Base-by-base conservation (phyloP, 2,888 invertebrate genomes). In the Eupeodes luniger region DNA sequence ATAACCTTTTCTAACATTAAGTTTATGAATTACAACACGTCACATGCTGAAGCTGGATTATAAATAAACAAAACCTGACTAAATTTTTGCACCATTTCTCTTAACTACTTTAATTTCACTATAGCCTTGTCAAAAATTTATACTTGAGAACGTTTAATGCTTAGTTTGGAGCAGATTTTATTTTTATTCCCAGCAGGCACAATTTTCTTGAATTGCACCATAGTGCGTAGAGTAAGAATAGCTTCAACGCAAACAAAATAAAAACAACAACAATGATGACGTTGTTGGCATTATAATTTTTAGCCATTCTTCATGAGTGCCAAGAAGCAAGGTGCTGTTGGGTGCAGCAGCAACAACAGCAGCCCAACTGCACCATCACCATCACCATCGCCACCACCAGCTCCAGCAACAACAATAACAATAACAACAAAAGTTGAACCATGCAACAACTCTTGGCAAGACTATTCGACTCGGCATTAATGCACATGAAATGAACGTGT, bases 391-490 rank as follows among this genome's bases (percentile, higher is more conserved):
- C 27, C 27, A 27, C 1, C 27, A n/a, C n/a, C n/a, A n/a, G n/a
- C n/a, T 19, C 19, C 19, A 19, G 19, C 19, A 19, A 19, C 19
- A 19, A 19, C 1, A 19, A 19, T 2, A 27, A 4, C 55, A 40
- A 10, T 36, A 64, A 19, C 44, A 64, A 47, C 79, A 77, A 81
- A 80, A 79, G 57, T 85, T 83, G 79, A 78, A 57, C 78, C 78
- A 80, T 77, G 70, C 85, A 89, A 85, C 72, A 84, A 77, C 80
- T 83, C 83, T 84, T 87, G 76, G 34, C 83, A 87, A 72, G 72
- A 72, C 75, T 9, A 47, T 87, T 80, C 80, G 66, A 80, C 61
- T 76, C 72, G 80, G 59, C 62, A 72, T 74, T 57, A 72, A 80
- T 77, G 77, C 77, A 79, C 55, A 53, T 59, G 34, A 11, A 53